A percentile compares a stretch with the other conserved stretches of the same genome.
Conservation (phyloP, 2,113 vertebrate genomes). For the Paracanthobrama guichenoti region DNA sequence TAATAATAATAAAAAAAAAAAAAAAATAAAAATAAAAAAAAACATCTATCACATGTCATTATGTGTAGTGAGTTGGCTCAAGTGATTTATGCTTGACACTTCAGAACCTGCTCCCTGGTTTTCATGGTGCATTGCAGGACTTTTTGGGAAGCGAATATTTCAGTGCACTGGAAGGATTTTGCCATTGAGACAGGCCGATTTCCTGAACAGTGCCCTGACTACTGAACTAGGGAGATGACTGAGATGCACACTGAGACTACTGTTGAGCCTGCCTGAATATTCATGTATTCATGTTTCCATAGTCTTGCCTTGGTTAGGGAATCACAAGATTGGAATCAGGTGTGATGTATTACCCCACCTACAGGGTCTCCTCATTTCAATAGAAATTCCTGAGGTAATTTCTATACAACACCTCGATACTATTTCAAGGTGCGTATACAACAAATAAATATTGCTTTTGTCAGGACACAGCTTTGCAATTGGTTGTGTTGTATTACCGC, state of each 20-base stretch:
- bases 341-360: constrained; percentile 27
- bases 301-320: constrained; percentile 14
- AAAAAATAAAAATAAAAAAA: no score
- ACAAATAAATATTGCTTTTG: background rate
- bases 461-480: background rate
- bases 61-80: no score
- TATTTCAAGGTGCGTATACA: background rate
- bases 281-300: constrained; percentile 25
- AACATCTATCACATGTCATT: no score
- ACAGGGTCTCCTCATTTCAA: constrained; percentile 34
- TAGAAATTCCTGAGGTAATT: background rate
- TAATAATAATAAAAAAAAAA: no score
- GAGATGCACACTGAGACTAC: background rate
- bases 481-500: constrained; percentile 11
- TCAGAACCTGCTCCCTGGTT: no score
- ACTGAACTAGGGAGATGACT: no score
- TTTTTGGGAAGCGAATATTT: no score
- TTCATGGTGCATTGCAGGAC: no score
- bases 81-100: no score
- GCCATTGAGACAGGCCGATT: no score
- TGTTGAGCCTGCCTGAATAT: background rate
- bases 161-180: no score
- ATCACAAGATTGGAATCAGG: constrained; percentile 30
- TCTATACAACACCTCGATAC: constrained; percentile 1
- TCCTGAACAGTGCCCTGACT: no score